Base-by-base conservation (phyloP, 2,797 vertebrate genomes). In the Miichthys miiuy region DNA sequence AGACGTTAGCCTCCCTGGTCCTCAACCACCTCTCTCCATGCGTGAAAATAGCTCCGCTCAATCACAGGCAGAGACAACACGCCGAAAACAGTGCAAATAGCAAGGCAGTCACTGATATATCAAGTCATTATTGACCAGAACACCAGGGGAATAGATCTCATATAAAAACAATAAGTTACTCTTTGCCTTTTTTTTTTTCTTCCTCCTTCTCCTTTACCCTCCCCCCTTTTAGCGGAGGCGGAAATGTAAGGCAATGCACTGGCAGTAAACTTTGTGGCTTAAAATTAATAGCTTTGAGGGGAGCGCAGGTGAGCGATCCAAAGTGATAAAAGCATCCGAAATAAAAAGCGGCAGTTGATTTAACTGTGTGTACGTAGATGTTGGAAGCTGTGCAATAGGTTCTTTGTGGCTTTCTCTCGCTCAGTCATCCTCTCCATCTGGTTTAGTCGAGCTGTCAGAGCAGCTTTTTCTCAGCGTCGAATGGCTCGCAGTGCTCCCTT, bases 241-340 rank as follows among this genome's bases (percentile, higher is more conserved):
- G 87, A 71, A 85, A 86, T 85, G 81, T 73, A 68, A 89, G 87
- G 83, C 72, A 81, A 68, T 66, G 85, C 81, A 77, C 89, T 83
- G 66, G 86, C 85, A 74, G 87, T 89, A 95, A 98, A 98, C 97
- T 85, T 95, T 97, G 90, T 93, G 97, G 93, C 97, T 98, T 88
- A 97, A 95, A 94, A 95, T 97, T 93, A 97, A 96, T 82, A 95
- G 97, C 77, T 96, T 96, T 0, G 93, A 88, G 88, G 89, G 96
- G 51, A 95, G 95, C 88, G 96, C 96, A 87, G 96, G 96, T 75
- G 88, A 89, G 92, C 80, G 55, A 85, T 89, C 85, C 84, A 88
- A 86, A 89, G 89, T 88, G 91, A 93, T 92, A 82, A 91, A 92
- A 89, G 84, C 82, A 83, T 84, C 85, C 78, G 75, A 90, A 92